A percentile compares a stretch with the other conserved stretches of the same genome.
phyloP scores from a whole-genome alignment of 2,888 invertebrate genomes.

The Coenonympha glycerion region DNA sequence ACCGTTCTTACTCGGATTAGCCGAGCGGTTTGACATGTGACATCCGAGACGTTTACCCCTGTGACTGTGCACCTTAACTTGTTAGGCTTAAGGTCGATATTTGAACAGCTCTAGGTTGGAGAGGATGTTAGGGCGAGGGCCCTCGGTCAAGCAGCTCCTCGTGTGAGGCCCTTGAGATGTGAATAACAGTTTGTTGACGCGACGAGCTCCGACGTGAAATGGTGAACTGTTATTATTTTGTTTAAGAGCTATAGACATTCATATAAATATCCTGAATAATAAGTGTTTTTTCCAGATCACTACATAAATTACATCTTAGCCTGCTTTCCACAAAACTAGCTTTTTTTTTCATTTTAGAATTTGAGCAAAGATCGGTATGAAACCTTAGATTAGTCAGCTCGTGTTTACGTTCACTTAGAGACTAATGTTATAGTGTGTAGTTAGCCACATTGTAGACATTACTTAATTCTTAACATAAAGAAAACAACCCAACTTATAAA shows the following conservation, averaged over 20 bases:
- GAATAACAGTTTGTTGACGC: not conserved
- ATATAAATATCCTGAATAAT: too few species aligned
- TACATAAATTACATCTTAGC: too few species aligned
- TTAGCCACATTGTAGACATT: too few species aligned
- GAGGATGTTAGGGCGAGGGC: not conserved
- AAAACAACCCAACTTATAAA: too few species aligned
- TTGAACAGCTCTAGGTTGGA: not conserved
- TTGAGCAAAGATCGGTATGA: too few species aligned
- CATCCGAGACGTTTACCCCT: not conserved
- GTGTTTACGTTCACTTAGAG: too few species aligned
- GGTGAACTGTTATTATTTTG: not conserved
- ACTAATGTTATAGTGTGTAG: too few species aligned
- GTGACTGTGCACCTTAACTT: not conserved
- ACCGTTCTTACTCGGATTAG: conserved; percentile 4
- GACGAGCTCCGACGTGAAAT: not conserved
- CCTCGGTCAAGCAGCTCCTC: conserved; percentile 1
- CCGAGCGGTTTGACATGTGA: conserved; percentile 2
- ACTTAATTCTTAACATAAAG: too few species aligned
- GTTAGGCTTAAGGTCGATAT: not conserved
- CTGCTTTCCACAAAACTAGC: too few species aligned
- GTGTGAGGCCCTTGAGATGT: not conserved
- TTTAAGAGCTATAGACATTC: not conserved
- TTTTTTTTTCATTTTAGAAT: too few species aligned
- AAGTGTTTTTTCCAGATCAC: too few species aligned
- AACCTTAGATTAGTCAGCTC: too few species aligned